These are phyloP conservation scores for Bryconaethiops microstoma DNA, from an alignment of 2,797 vertebrate species.

Conservation along the genomic window DNA sequence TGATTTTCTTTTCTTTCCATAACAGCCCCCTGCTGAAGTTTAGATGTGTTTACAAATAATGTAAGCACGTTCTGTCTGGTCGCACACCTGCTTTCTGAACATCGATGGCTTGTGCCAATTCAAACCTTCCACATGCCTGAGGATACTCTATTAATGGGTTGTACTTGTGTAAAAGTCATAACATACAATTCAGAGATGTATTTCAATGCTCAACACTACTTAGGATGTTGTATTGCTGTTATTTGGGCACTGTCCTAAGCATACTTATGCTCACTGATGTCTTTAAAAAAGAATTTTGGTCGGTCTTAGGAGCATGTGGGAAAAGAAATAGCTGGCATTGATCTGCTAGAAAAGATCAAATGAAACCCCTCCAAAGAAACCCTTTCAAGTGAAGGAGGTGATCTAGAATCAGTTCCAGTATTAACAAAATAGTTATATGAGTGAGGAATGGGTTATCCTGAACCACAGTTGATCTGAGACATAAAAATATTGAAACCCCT, in stretches of 20 bases:
- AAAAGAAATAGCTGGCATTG: not conserved
- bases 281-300: not conserved
- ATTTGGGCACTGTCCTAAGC: not conserved
- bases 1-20: slow-evolving; percentile 27
- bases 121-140: slow-evolving; percentile 19
- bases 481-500: not conserved
- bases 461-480: not conserved
- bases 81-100: slow-evolving; percentile 11
- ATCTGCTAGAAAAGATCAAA: not conserved
- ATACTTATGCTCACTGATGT: not conserved
- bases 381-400: not conserved
- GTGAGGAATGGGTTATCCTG: not conserved
- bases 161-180: not conserved
- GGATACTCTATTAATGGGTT: not conserved
- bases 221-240: not conserved
- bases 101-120: slow-evolving; percentile 1
- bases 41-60: slow-evolving; percentile 33
- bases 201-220: not conserved
- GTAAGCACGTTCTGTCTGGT: slow-evolving; percentile 37
- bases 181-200: not conserved
- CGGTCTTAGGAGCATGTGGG: not conserved
- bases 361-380: not conserved
- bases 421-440: not conserved
- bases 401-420: not conserved
- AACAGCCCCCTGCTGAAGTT: slow-evolving; percentile 11